Conservation (phyloP, 2,113 vertebrate species). For the Orycteropus afer region DNA sequence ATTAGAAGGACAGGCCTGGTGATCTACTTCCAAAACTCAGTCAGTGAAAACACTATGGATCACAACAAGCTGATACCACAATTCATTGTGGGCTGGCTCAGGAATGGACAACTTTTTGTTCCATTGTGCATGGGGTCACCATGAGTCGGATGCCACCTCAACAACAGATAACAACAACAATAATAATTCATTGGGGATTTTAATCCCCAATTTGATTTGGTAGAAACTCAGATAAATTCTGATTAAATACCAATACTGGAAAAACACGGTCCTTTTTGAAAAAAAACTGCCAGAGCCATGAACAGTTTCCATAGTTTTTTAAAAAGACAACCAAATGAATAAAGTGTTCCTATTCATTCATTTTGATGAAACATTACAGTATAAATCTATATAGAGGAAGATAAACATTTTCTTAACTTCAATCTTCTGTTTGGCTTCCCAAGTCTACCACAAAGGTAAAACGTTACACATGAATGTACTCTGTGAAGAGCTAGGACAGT, state of each 20-base stretch:
- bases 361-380: background rate
- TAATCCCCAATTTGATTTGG: constrained; percentile 19
- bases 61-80: too few relatives aligned
- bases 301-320: background rate
- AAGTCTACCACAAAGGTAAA: background rate
- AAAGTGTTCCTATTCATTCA: too few relatives aligned
- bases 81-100: too few relatives aligned
- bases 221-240: constrained; percentile 41
- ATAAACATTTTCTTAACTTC: background rate
- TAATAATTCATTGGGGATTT: background rate
- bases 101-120: too few relatives aligned
- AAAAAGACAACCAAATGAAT: background rate
- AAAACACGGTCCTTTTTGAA: background rate
- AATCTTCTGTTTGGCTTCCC: background rate
- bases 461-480: background rate
- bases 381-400: background rate
- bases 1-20: too few relatives aligned
- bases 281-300: background rate
- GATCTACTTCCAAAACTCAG: too few relatives aligned
- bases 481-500: background rate
- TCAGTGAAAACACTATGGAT: too few relatives aligned
- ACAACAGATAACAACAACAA: too few relatives aligned
- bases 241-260: constrained; percentile 1
- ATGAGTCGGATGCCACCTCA: too few relatives aligned
- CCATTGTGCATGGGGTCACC: too few relatives aligned